Percentiles rank a stretch among this genome's conserved stretches.
Conservation (phyloP, 2,888 invertebrate genomes). For the Cataglyphis cursor region DNA sequence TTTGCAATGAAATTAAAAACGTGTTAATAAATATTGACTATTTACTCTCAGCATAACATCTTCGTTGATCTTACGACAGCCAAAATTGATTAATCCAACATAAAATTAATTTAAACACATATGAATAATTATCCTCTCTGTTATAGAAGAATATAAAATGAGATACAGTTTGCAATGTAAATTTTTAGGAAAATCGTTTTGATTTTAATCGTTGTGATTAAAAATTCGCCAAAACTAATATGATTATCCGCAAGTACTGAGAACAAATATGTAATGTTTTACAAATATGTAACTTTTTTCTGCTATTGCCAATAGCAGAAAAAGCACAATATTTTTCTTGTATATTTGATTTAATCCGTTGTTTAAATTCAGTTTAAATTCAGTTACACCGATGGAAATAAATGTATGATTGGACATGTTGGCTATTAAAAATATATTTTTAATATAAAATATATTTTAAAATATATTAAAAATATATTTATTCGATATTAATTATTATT, state of each 20-base stretch:
- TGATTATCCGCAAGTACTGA: background rate
- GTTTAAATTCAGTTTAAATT: constrained; percentile 15
- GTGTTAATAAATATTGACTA: constrained; percentile 26
- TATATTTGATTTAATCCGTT: constrained; percentile 4
- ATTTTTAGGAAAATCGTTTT: constrained; percentile 3
- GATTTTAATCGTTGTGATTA: constrained; percentile 7
- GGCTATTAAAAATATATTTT: background rate
- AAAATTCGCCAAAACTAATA: background rate
- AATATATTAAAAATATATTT: background rate
- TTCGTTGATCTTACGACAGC: background rate
- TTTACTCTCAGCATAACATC: background rate
- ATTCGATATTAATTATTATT: background rate
- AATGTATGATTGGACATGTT: background rate
- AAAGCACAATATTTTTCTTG: constrained; percentile 19
- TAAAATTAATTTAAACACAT: constrained; percentile 27
- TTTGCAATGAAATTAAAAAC: background rate
- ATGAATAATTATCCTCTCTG: background rate
- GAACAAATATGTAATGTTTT: constrained; percentile 41
- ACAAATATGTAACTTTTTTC: background rate
- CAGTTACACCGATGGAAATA: background rate
- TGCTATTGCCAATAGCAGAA: background rate
- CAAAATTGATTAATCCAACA: constrained; percentile 26
- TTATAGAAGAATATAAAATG: constrained; percentile 1
- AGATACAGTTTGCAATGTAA: constrained; percentile 18
- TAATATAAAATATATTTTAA: background rate